These are phyloP conservation scores for Vollenhovia emeryi DNA, from an alignment of 1,140 invertebrate genomes.

Conservation along the genomic window DNA sequence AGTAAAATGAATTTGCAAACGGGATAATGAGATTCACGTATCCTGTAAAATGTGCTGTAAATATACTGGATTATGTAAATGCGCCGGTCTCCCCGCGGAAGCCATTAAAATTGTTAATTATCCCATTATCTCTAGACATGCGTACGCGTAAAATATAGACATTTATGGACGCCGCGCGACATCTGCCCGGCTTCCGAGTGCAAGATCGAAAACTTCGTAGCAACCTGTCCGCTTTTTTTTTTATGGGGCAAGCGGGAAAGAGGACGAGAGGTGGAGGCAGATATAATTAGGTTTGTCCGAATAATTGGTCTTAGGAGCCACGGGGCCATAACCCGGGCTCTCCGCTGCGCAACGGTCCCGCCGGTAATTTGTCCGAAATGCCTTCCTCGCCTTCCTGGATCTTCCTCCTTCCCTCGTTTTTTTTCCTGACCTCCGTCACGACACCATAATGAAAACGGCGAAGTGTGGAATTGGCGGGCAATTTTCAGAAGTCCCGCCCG, in stretches of 20 bases:
- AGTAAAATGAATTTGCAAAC: constrained; percentile 44
- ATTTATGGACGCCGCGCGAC: constrained; percentile 50
- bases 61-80: constrained; percentile 30
- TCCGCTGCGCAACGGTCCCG: constrained; percentile 58
- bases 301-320: constrained; percentile 66
- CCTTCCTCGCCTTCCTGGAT: constrained; percentile 56
- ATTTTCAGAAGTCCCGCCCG: constrained; percentile 48
- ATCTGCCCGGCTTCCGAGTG: constrained; percentile 59
- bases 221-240: constrained; percentile 63
- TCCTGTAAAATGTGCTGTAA: constrained; percentile 20
- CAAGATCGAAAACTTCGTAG: constrained; percentile 54
- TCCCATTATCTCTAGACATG: constrained; percentile 26
- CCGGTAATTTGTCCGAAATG: constrained; percentile 57
- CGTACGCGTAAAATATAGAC: constrained; percentile 48
- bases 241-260: constrained; percentile 35
- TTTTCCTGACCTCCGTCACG: constrained; percentile 54
- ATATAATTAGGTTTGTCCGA: constrained; percentile 68
- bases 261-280: constrained; percentile 13
- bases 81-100: background rate
- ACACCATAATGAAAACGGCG: constrained; percentile 58
- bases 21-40: constrained; percentile 36
- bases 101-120: constrained; percentile 49
- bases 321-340: constrained; percentile 41
- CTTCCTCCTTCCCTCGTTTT: constrained; percentile 33
- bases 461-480: constrained; percentile 60